Evolutionary conservation across 1,140 invertebrate species (phyloP).

Genomic region (Thaumetopoea pityocampa): DNA sequence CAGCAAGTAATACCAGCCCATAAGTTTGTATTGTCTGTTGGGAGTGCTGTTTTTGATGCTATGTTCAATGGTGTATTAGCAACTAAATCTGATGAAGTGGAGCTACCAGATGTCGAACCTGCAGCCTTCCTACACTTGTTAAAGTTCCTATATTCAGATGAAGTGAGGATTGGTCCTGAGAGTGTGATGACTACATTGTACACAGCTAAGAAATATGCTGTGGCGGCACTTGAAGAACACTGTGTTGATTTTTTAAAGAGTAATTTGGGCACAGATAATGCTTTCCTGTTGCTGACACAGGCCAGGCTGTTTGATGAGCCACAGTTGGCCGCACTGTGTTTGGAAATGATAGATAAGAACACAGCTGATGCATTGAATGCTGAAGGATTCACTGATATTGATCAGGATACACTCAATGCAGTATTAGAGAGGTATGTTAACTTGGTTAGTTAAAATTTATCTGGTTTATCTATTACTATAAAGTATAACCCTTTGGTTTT

Average conservation of each 20-base stretch:
- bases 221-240: conserved; percentile 87
- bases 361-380: conserved; percentile 88
- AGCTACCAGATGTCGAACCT: conserved; percentile 90
- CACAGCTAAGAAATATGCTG: conserved; percentile 92
- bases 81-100: conserved; percentile 83
- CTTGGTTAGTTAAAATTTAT: too few relatives aligned
- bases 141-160: conserved; percentile 89
- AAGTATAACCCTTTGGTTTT: too few relatives aligned
- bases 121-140: conserved; percentile 84
- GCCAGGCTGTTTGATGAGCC: conserved; percentile 90
- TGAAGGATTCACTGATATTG: conserved; percentile 93
- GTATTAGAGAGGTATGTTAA: conserved; percentile 80
- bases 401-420: conserved; percentile 87
- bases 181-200: conserved; percentile 93
- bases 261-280: conserved; percentile 89
- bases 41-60: conserved; percentile 90
- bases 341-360: conserved; percentile 92
- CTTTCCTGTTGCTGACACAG: conserved; percentile 88
- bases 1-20: conserved; percentile 88
- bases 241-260: conserved; percentile 91
- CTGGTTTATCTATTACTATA: too few relatives aligned
- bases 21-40: conserved; percentile 89
- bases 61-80: conserved; percentile 89
- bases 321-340: conserved; percentile 84
- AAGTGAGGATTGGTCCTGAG: conserved; percentile 90